Evolutionary conservation across 2,797 vertebrate genomes (phyloP).

Genomic region (Chanos chanos): DNA sequence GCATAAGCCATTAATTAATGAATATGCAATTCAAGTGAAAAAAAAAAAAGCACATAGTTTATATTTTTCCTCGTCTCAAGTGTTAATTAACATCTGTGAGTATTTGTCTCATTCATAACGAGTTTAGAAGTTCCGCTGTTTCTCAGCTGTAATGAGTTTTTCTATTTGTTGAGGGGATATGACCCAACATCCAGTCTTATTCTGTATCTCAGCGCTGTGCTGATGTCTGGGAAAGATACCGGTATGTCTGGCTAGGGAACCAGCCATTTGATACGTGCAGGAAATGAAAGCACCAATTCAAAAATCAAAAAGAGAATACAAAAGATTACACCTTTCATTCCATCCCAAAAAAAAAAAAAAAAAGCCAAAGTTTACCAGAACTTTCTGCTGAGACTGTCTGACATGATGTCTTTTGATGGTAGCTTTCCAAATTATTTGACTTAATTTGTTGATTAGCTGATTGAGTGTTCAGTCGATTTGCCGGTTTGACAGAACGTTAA

Average conservation of each 20-base stretch:
- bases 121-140: no score
- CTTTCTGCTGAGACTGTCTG: background rate
- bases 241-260: background rate
- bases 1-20: no score
- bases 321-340: background rate
- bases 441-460: background rate
- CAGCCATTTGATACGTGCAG: conserved; percentile 1
- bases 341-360: background rate
- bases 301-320: background rate
- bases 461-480: no score
- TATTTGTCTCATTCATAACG: no score
- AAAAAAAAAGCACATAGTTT: no score
- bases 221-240: conserved; percentile 27
- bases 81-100: no score
- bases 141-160: no score
- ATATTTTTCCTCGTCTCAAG: no score
- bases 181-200: background rate
- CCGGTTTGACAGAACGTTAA: background rate
- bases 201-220: background rate
- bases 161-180: no score
- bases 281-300: conserved; percentile 21
- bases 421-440: no score
- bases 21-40: no score
- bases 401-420: background rate
- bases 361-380: no score